Evolutionary conservation across 2,113 vertebrate species (phyloP).

Genomic region (Oostethus manadensis): DNA sequence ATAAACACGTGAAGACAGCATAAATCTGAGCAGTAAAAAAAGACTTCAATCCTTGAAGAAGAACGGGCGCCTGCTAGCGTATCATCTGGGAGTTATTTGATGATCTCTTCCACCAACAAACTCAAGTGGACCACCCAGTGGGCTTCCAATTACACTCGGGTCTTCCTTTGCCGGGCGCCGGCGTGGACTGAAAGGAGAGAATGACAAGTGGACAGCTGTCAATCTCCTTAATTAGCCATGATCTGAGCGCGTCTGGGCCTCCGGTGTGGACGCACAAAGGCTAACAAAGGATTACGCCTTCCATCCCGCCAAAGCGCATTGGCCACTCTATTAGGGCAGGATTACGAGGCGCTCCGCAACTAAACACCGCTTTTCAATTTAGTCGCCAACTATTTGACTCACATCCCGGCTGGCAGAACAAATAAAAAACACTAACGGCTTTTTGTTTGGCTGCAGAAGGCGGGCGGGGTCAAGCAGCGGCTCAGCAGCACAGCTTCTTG

Average conservation of each 20-base stretch:
- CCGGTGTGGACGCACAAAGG: slow-evolving; percentile 50
- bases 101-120: slow-evolving; percentile 59
- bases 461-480: too few species aligned
- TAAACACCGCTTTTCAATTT: slow-evolving; percentile 55
- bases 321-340: slow-evolving; percentile 55
- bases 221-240: slow-evolving; percentile 69
- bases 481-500: too few species aligned
- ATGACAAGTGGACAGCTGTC: slow-evolving; percentile 73
- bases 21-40: too few species aligned
- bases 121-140: slow-evolving; percentile 74
- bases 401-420: not conserved
- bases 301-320: slow-evolving; percentile 51
- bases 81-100: slow-evolving; percentile 31
- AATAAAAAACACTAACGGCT: too few species aligned
- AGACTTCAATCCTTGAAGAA: too few species aligned
- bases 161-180: slow-evolving; percentile 43
- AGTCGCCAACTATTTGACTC: slow-evolving; percentile 44
- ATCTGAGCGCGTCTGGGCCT: slow-evolving; percentile 64
- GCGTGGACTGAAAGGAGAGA: slow-evolving; percentile 56
- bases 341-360: slow-evolving; percentile 58
- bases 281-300: slow-evolving; percentile 61
- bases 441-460: too few species aligned
- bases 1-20: too few species aligned
- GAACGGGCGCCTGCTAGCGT: not conserved
- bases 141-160: slow-evolving; percentile 62